A percentile compares a stretch with the other conserved stretches of the same genome.
These are phyloP conservation scores for Apamea anceps DNA, from an alignment of 2,888 invertebrate species.

Conservation along the genomic window DNA sequence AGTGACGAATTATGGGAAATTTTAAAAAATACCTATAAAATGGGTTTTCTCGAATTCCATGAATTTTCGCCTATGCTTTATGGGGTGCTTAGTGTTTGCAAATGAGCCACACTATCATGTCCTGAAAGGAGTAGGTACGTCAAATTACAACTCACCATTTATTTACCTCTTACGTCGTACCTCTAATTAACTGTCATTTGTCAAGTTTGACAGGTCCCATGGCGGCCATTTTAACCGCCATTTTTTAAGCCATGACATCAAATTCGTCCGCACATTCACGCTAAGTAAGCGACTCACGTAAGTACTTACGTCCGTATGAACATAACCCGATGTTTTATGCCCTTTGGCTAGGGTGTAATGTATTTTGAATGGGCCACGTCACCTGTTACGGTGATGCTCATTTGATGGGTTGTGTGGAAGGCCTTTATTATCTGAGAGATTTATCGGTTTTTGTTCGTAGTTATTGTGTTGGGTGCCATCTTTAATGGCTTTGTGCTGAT, in stretches of 20 bases:
- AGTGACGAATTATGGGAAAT: too few species aligned
- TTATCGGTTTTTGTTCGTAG: slow-evolving; percentile 46
- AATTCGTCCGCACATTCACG: background rate
- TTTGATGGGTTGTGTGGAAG: slow-evolving; percentile 59
- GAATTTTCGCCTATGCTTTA: too few species aligned
- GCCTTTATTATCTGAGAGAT: slow-evolving; percentile 54
- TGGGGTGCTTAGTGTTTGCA: too few species aligned
- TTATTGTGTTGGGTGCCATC: slow-evolving; percentile 34
- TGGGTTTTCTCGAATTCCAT: too few species aligned
- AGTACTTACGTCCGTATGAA: slow-evolving; percentile 42
- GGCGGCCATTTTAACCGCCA: slow-evolving; percentile 29
- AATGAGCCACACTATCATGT: too few species aligned
- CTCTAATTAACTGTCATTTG: slow-evolving; percentile 1
- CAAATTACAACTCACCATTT: too few species aligned
- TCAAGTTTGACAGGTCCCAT: slow-evolving; percentile 17
- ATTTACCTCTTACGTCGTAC: background rate
- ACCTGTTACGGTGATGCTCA: slow-evolving; percentile 59
- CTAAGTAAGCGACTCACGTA: slow-evolving; percentile 55
- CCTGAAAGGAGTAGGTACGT: too few species aligned
- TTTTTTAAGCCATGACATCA: slow-evolving; percentile 4
- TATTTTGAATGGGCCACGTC: slow-evolving; percentile 64
- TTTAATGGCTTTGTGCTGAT: slow-evolving; percentile 26
- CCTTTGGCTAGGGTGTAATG: slow-evolving; percentile 57
- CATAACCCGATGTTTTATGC: slow-evolving; percentile 65
- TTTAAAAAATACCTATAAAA: too few species aligned